Base-by-base conservation (phyloP, 1,140 invertebrate species). In the Tetragonula clypearis region DNA sequence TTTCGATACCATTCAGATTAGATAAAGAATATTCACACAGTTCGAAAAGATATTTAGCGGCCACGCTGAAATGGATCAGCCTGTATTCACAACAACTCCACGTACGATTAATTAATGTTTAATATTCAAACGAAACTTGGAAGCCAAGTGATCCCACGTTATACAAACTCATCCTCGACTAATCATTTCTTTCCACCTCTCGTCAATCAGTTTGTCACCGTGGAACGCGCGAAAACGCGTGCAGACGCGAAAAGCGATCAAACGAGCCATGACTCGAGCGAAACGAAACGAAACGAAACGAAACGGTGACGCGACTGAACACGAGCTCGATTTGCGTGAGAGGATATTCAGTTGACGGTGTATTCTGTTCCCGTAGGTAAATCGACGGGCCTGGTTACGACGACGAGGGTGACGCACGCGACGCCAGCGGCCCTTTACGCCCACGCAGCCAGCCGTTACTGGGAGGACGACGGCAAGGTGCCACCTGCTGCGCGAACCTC, bases 361-460 rank as follows among this genome's bases (percentile, higher is more conserved):
- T 86, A 77, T 80, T 83, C 84, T 82, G 21, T 62, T 35, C 49
- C 78, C 89, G 55, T 91, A 96, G 96, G 96, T 84, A 96, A 96
- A 93, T 94, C 95, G 41, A 94, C 96, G 91, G 97, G 97, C 11
- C 90, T 98, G 3, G 97, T 98, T 14, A 98, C 98, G 3, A 98
- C 96, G 0, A 97, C 97, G 0, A 94, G 97, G 49, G 96, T 98
- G 9, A 98, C 97, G 0, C 97, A 98, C 90, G 98, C 97, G 1
- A 97, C 97, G 0, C 97, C 98, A 0, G 96, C 97, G 0, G 97
- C 97, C 1, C 95, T 97, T 4, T 99, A 98, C 94, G 98, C 98
- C 0, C 97, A 98, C 90, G 96, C 96, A 1, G 96, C 97, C 0
- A 96, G 97, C 82, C 94, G 97, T n/a, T 96, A 97, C 90, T 98